Evolutionary conservation across 2,113 vertebrate species (phyloP).

Genomic region (Osmerus eperlanus): DNA sequence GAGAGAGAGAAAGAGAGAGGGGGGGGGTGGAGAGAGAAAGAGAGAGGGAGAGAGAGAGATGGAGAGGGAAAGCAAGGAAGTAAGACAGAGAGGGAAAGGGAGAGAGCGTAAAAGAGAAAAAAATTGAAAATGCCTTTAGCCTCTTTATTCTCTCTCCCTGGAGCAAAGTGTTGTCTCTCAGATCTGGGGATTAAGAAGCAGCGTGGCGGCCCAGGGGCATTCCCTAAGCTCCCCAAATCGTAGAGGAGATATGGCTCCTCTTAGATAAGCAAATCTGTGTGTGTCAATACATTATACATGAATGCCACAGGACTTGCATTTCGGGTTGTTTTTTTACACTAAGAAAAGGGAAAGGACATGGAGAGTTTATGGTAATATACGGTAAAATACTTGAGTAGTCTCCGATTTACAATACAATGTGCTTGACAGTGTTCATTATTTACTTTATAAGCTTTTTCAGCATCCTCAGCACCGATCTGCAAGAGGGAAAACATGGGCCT

Average conservation of each 20-base stretch:
- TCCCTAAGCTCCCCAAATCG: conserved; percentile 51
- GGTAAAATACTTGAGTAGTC: too few relatives aligned
- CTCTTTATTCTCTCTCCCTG: conserved; percentile 19
- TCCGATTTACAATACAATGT: too few relatives aligned
- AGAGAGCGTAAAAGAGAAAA: too few relatives aligned
- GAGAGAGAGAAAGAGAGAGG: conserved; percentile 3
- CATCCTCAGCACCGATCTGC: too few relatives aligned
- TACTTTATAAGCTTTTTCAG: too few relatives aligned
- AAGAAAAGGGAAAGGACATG: too few relatives aligned
- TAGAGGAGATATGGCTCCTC: conserved; percentile 51
- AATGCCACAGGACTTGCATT: conserved; percentile 8
- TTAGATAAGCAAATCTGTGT: conserved; percentile 61
- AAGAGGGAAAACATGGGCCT: too few relatives aligned
- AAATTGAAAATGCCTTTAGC: not conserved
- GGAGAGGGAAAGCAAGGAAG: not conserved
- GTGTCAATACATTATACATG: conserved; percentile 53
- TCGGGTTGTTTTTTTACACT: not conserved
- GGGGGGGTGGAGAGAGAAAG: not conserved
- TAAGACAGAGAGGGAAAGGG: too few relatives aligned
- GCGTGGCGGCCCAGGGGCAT: conserved; percentile 34
- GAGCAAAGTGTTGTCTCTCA: conserved; percentile 34
- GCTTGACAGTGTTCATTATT: too few relatives aligned
- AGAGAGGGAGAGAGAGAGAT: not conserved
- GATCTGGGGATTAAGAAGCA: conserved; percentile 55
- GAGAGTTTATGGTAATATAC: too few relatives aligned